Evolutionary conservation across 2,888 invertebrate genomes (phyloP), one percentile per base, ranked within the genome.

Genomic region (Agrochola lychnidis): DNA sequence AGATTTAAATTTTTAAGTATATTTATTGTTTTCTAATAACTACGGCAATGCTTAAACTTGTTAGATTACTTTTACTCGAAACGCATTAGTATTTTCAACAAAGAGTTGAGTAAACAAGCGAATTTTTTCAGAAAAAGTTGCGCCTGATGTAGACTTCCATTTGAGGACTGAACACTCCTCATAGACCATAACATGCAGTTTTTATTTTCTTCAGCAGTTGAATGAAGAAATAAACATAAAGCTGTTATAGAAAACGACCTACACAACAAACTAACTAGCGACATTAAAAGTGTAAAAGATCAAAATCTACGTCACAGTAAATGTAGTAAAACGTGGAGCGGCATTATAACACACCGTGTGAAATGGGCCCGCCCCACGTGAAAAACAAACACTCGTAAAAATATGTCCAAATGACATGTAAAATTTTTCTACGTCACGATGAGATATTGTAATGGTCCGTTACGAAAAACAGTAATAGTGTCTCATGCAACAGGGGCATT

Each of bases 381-480:
- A 93, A 96, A 96, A 96, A 96, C 96, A 95, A 96, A 96, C 94
- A 96, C 92, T 93, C 93, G 89, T 94, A 94, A 94, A 95, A 95
- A 95, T 93, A 91, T 92, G 88, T 92, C 94, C 94, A 96, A 96
- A 96, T 96, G 95, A 96, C 96, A 96, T 93, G 95, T 95, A 91
- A 94, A 95, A 96, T 95, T 96, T 96, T 96, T 96, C 96, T 95
- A 93, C 93, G 96, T 96, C 96, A 96, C 94, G 91, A 96, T 96
- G 95, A 96, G 93, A 95, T 95, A 96, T 96, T 94, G 94, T 96
- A 96, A 96, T 96, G 96, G 94, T 90, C 94, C 96, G 96, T 96
- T 94, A 95, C 96, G 94, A 95, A 94, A 95, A 95, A 93, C 92
- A 92, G 91, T 95, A 94, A 96, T 94, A 94, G 93, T 89, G 94